These are phyloP conservation scores for Phrynocephalus guinanensis DNA, from an alignment of 2,797 vertebrate species.

Conservation along the genomic window DNA sequence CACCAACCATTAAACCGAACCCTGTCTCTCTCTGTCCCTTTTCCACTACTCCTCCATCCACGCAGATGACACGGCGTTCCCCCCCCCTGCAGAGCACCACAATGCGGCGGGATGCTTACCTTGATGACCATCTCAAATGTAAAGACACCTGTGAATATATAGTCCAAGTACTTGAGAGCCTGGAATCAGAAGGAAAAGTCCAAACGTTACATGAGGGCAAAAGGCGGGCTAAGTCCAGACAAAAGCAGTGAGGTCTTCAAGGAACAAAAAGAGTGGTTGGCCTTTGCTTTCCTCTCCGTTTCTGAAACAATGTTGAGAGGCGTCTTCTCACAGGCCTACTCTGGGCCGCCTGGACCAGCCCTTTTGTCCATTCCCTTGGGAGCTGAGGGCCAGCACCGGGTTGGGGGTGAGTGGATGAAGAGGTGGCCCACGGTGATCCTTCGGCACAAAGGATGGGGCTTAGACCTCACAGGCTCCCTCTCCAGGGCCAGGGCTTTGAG, in stretches of 20 bases:
- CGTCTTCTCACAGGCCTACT: not conserved
- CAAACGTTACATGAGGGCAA: not conserved
- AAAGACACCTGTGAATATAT: constrained; percentile 96
- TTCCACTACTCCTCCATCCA: not conserved
- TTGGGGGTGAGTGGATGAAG: too few species aligned
- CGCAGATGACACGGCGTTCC: too few species aligned
- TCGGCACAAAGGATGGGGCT: too few species aligned
- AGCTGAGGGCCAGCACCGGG: too few species aligned
- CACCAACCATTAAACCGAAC: not conserved
- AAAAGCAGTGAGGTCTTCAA: not conserved
- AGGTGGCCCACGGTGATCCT: too few species aligned
- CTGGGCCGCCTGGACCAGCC: too few species aligned
- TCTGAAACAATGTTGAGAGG: not conserved
- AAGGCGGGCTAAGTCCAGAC: not conserved
- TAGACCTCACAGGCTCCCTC: too few species aligned
- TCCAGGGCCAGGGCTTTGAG: too few species aligned
- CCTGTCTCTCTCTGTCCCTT: not conserved
- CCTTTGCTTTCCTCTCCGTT: not conserved
- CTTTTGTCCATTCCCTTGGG: too few species aligned
- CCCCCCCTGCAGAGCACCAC: too few species aligned
- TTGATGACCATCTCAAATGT: constrained; percentile 99
- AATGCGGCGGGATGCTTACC: constrained; percentile 78
- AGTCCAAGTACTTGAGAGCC: constrained; percentile 98
- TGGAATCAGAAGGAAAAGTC: constrained; percentile 63
- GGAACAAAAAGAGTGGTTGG: not conserved